Evolutionary conservation across 2,113 vertebrate genomes (phyloP).

Genomic region (Hydrochoerus hydrochaeris): DNA sequence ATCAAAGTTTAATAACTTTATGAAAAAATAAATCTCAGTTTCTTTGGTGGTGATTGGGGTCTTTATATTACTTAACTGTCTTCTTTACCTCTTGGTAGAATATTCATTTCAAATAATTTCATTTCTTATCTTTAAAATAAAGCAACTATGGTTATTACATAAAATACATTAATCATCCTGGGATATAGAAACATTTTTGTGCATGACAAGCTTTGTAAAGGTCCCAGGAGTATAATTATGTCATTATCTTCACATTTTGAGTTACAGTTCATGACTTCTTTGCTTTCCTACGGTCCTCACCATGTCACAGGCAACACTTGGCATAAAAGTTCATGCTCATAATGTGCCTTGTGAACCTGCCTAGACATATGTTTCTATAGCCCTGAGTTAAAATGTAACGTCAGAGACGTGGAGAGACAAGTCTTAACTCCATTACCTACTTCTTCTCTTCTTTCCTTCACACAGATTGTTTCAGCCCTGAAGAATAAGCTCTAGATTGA

Average conservation of each 20-base stretch:
- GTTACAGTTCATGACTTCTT: neutral
- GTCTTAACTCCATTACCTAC: neutral
- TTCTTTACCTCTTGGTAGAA: neutral
- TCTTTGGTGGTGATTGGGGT: neutral
- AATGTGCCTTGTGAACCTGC: neutral
- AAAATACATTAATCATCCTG: slow-evolving; percentile 60
- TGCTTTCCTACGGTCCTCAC: neutral
- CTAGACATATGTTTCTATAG: neutral
- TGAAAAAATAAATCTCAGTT: slow-evolving; percentile 5
- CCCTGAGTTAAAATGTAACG: neutral
- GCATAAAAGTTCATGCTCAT: neutral
- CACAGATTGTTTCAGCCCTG: neutral
- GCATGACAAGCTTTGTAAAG: slow-evolving; percentile 6
- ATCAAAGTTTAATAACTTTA: slow-evolving; percentile 34
- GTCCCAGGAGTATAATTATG: neutral
- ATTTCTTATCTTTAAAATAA: slow-evolving; percentile 59
- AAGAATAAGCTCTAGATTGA: neutral
- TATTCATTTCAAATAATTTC: slow-evolving; percentile 64
- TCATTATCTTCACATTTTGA: slow-evolving; percentile 54
- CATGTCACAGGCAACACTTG: neutral
- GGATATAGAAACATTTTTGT: slow-evolving; percentile 39
- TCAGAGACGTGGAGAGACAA: neutral
- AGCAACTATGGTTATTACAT: neutral
- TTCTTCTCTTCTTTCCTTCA: neutral
- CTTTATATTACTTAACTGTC: neutral